Base-by-base conservation (phyloP, 2,113 vertebrate genomes). In the Prunella fulvescens region DNA sequence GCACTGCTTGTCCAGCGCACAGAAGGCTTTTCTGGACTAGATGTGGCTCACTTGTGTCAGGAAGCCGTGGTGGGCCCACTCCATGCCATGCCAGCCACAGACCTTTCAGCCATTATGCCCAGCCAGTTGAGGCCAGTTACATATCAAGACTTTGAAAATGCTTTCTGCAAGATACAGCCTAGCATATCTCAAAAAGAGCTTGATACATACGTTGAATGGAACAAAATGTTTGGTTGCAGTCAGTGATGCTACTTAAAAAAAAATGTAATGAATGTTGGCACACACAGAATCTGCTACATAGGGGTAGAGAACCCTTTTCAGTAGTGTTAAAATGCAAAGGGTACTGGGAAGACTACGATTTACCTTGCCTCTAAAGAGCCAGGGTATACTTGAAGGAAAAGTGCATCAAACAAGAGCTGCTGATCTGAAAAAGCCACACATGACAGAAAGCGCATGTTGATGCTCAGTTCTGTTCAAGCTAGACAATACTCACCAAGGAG, bases 171-270 rank as follows among this genome's bases (percentile, higher is more conserved):
- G 99, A 99, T 99, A 96, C 99, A 99, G 98, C 99, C 99, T 97
- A 99, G 99, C 98, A 99, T 99, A 99, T 99, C 99, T 97, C 99
- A 99, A 97, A 99, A 99, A 98, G 99, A 99, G 98, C 98, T 99
- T 77, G 99, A 99, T 98, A 99, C 98, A 91, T 99, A 99, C 97
- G 98, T 99, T 97, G 99, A 99, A 98, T 99, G 99, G 99, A 99
- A 99, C 98, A 99, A 99, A 99, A 99, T 99, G 99, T 99, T 99
- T 98, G 99, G 99, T 97, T 99, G 99, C 98, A 99, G 98, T 98
- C 99, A 99, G 98, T 99, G 98, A 99, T 97, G 95, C 88, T 95
- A 97, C 96, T 97, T 97, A 20, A 44, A 93, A 87, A 90, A 92
- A 95, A 92, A 92, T 83, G 93, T 97, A 95, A 97, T 97, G 98